These are phyloP conservation scores for Ophiothrix spiculata DNA, from an alignment of 35 echinoderm and acorn worm species.

Conservation along the genomic window DNA sequence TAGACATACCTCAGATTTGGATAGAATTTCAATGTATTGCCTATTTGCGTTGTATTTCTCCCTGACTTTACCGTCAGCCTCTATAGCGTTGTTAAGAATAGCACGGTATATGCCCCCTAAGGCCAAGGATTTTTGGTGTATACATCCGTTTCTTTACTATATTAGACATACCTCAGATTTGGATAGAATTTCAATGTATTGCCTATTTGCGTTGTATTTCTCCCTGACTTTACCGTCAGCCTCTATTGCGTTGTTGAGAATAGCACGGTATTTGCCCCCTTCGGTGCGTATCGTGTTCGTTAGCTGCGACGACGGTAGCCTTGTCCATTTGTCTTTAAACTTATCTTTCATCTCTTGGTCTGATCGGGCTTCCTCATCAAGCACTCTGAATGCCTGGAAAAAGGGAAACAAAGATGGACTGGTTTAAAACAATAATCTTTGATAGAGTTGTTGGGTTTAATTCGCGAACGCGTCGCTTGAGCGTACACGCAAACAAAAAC, in stretches of 20 bases:
- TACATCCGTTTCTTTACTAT: no score
- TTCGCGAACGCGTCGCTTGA: no score
- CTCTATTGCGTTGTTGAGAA: constrained; percentile 93
- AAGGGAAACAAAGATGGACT: no score
- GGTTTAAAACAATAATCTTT: no score
- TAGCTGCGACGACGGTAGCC: constrained; percentile 66
- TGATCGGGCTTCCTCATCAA: constrained; percentile 68
- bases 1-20: constrained; percentile 60
- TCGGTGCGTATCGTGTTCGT: constrained; percentile 68
- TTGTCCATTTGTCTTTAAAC: constrained; percentile 77
- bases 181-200: constrained; percentile 68
- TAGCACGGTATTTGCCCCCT: constrained; percentile 69
- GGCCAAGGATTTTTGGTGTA: no score
- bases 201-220: constrained; percentile 66
- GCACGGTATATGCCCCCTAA: constrained; percentile 65
- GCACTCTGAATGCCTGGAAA: constrained; percentile 54
- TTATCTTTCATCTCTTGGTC: constrained; percentile 81
- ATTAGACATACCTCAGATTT: constrained; percentile 61
- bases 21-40: constrained; percentile 66
- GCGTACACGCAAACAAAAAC: no score
- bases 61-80: constrained; percentile 76
- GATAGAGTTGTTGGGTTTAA: no score
- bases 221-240: constrained; percentile 79
- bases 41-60: constrained; percentile 75
- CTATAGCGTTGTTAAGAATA: constrained; percentile 92